phyloP scores from a whole-genome alignment of 2,113 vertebrate species.

The Cyanoramphus novaezelandiae region DNA sequence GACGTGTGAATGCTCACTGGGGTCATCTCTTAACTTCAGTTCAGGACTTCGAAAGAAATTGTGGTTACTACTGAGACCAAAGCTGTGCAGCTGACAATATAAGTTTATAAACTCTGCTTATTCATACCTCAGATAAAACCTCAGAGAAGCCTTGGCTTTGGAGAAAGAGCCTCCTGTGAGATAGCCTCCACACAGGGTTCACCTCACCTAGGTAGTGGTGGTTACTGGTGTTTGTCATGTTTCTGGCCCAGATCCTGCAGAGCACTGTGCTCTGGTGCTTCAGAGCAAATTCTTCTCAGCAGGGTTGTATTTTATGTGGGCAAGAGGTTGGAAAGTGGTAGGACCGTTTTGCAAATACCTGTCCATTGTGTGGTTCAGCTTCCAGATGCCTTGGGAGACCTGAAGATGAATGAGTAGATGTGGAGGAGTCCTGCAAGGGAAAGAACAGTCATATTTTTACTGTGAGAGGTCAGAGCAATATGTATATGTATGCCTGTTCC shows the following conservation, averaged over 20 bases:
- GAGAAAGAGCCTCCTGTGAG: not conserved
- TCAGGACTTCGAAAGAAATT: constrained; percentile 3
- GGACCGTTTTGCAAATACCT: not conserved
- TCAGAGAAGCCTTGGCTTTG: not conserved
- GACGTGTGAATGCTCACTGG: not conserved
- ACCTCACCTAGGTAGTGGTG: not conserved
- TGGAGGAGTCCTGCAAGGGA: not conserved
- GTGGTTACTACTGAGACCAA: not conserved
- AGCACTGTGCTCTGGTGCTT: not conserved
- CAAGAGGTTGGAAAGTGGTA: not conserved
- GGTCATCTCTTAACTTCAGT: not conserved
- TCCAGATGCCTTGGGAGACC: not conserved
- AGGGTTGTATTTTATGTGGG: accelerated
- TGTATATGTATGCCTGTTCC: accelerated
- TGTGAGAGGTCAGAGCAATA: not conserved
- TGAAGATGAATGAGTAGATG: not conserved
- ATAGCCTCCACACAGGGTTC: not conserved
- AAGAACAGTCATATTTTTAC: not conserved
- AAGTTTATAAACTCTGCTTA: not conserved
- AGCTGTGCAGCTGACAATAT: not conserved
- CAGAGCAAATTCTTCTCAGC: not conserved
- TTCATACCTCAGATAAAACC: not conserved
- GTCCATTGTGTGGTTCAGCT: accelerated
- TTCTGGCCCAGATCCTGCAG: not conserved
- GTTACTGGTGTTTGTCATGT: not conserved